Percentiles rank a stretch among this genome's conserved stretches.
Conservation (phyloP, 2,888 invertebrate species). For the Pemphredon lugubris region DNA sequence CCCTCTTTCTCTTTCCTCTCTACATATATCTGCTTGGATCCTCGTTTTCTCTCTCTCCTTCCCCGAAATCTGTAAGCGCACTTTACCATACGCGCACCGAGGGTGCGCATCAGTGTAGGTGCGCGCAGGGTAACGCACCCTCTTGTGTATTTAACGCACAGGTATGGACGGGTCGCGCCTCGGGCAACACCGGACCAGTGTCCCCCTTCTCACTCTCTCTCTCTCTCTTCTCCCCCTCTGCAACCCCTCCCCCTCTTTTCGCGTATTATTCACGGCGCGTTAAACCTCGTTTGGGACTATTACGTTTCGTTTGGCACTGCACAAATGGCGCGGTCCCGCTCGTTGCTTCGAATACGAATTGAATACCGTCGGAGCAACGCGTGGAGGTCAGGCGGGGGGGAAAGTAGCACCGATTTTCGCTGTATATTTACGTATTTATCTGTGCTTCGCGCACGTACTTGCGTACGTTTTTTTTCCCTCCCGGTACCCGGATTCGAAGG, state of each 20-base stretch:
- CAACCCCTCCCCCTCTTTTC: conserved; percentile 32
- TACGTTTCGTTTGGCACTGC: conserved; percentile 71
- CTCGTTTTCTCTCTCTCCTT: conserved; percentile 1
- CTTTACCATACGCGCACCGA: conserved; percentile 6
- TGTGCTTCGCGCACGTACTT: conserved; percentile 10
- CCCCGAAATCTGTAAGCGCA: background rate
- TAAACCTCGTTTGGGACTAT: conserved; percentile 76
- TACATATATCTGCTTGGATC: conserved; percentile 16
- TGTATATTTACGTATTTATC: conserved; percentile 40
- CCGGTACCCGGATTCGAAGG: background rate
- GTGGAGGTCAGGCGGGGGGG: conserved; percentile 4
- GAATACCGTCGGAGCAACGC: conserved; percentile 41
- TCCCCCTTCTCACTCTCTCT: conserved; percentile 29
- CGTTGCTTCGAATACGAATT: conserved; percentile 59
- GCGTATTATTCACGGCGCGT: conserved; percentile 76
- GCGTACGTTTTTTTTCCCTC: conserved; percentile 1
- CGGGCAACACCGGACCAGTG: conserved; percentile 37
- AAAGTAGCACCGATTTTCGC: conserved; percentile 27
- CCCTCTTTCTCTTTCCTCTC: conserved; percentile 15
- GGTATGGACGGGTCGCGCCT: conserved; percentile 54
- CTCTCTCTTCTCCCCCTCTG: conserved; percentile 10
- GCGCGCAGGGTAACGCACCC: conserved; percentile 25
- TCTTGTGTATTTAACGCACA: conserved; percentile 49
- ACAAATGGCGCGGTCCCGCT: conserved; percentile 48
- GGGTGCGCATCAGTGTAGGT: conserved; percentile 27